These are phyloP conservation scores for Azemiops feae DNA, from an alignment of 2,113 vertebrate genomes.

Conservation along the genomic window DNA sequence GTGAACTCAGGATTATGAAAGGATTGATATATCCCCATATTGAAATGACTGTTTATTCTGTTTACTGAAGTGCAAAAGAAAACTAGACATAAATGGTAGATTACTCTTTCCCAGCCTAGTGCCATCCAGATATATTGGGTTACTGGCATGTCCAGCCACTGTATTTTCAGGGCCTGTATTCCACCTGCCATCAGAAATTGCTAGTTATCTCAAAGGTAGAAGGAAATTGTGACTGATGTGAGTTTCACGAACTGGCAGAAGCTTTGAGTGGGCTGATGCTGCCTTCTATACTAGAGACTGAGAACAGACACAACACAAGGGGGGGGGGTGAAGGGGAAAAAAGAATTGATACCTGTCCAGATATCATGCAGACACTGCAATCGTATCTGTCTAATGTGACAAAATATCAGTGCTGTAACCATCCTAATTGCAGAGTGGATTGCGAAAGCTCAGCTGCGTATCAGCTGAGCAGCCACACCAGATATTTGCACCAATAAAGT, in stretches of 20 bases:
- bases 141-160: not conserved
- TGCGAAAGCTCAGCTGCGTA: not conserved
- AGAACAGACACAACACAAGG: not conserved
- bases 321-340: too few relatives aligned
- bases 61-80: conserved; percentile 42
- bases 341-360: not conserved
- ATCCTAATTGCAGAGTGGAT: not conserved
- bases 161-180: not conserved
- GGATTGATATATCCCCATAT: conserved; percentile 65
- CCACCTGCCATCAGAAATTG: not conserved
- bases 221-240: conserved; percentile 6
- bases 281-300: not conserved
- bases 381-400: not conserved
- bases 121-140: not conserved
- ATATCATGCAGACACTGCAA: not conserved
- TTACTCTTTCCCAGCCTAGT: not conserved
- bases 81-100: conserved; percentile 47
- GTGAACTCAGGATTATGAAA: conserved; percentile 39
- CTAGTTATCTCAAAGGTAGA: conserved; percentile 23
- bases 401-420: not conserved
- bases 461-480: not conserved
- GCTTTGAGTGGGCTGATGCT: not conserved
- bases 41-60: conserved; percentile 59
- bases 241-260: not conserved
- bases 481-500: not conserved